Conservation (phyloP, 2,888 invertebrate genomes). For the Nudaria mundana region DNA sequence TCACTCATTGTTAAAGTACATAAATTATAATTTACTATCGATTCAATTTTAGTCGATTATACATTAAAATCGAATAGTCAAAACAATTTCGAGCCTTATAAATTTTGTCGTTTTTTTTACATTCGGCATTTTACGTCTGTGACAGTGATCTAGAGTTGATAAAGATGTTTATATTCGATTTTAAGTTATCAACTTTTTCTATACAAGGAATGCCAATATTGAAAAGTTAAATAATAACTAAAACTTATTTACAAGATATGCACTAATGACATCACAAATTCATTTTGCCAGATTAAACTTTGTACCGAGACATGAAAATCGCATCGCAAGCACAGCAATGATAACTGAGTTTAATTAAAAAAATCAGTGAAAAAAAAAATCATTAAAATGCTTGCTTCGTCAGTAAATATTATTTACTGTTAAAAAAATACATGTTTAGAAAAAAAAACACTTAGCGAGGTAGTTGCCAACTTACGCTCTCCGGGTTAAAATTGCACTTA, state of each 20-base stretch:
- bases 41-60: conserved; percentile 15
- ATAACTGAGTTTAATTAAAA: conserved; percentile 3
- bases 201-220: conserved; percentile 36
- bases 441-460: conserved; percentile 23
- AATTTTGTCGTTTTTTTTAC: no score
- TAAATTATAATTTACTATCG: conserved; percentile 3
- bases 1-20: background rate
- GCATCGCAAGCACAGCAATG: conserved; percentile 14
- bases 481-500: conserved; percentile 32
- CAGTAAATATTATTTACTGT: conserved; percentile 12
- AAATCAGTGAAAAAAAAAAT: background rate
- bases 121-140: no score
- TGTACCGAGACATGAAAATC: conserved; percentile 18
- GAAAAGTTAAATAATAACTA: conserved; percentile 26
- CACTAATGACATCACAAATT: conserved; percentile 22
- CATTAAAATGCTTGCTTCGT: conserved; percentile 18
- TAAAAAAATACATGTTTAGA: conserved; percentile 6
- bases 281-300: conserved; percentile 16
- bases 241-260: conserved; percentile 33
- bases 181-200: conserved; percentile 27
- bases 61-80: conserved; percentile 6
- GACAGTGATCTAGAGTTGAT: conserved; percentile 25
- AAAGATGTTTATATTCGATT: conserved; percentile 13
- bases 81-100: no score
- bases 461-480: conserved; percentile 19